Percentiles rank a stretch among this genome's conserved stretches.
Conservation (phyloP, 2,797 vertebrate genomes). For the Tamandua tetradactyla region DNA sequence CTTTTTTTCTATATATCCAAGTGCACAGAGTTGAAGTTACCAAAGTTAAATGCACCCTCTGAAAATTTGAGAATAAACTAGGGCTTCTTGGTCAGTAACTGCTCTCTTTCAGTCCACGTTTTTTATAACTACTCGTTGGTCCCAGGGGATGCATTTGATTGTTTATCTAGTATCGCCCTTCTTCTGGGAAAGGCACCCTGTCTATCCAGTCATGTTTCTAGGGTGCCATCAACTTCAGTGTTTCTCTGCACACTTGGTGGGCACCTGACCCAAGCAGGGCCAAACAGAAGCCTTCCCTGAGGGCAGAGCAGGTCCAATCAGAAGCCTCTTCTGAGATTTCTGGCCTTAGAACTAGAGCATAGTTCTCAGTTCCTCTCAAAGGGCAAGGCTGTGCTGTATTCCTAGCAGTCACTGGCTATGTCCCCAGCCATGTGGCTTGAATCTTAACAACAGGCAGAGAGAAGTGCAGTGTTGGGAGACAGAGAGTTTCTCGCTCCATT, state of each 20-base stretch:
- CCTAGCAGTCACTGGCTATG: not conserved
- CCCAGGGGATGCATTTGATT: not conserved
- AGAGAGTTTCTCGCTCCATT: not conserved
- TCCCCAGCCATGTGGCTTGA: not conserved
- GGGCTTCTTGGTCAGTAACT: not conserved
- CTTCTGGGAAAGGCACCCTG: not conserved
- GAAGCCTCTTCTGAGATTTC: not conserved
- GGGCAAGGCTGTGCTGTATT: not conserved
- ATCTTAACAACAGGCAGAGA: not conserved
- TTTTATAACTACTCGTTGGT: not conserved
- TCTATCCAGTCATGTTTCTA: not conserved
- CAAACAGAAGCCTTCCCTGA: not conserved
- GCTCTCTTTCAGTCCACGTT: not conserved
- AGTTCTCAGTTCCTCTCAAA: not conserved
- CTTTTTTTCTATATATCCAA: not conserved
- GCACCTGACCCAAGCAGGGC: not conserved
- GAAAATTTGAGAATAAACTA: not conserved
- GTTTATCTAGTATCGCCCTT: not conserved
- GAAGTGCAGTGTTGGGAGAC: not conserved
- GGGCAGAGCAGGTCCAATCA: not conserved
- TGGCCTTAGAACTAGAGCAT: not conserved
- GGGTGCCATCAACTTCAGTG: not conserved
- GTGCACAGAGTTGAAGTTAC: not conserved
- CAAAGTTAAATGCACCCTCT: not conserved
- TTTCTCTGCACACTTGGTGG: not conserved